Percentiles rank a stretch among this genome's conserved stretches.
These are phyloP conservation scores for Tenthredo amoena DNA, from an alignment of 2,888 invertebrate genomes.

Conservation along the genomic window DNA sequence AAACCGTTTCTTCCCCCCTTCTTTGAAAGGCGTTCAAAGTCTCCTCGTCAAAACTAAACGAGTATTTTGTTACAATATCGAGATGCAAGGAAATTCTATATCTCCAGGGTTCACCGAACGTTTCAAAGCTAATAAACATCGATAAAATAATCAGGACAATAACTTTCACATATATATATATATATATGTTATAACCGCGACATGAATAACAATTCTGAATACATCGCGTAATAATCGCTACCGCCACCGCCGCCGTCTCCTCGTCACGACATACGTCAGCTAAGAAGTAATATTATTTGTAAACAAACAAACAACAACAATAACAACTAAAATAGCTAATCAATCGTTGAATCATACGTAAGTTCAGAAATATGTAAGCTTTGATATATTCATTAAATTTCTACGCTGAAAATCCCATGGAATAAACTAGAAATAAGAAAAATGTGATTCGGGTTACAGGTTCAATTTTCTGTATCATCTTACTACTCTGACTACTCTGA, in stretches of 20 bases:
- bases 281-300: not conserved
- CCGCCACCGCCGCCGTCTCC: not conserved
- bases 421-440: too few relatives aligned
- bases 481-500: not conserved
- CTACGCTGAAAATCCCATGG: not conserved
- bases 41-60: conserved; percentile 25
- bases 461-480: not conserved
- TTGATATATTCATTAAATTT: not conserved
- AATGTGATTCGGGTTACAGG: not conserved
- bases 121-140: conserved; percentile 8
- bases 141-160: conserved; percentile 24
- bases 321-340: not conserved
- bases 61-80: conserved; percentile 27
- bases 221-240: not conserved
- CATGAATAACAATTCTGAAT: not conserved
- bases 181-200: not conserved
- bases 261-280: not conserved
- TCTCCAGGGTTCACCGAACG: conserved; percentile 21
- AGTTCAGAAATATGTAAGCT: not conserved
- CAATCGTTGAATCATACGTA: not conserved
- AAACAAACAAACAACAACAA: not conserved
- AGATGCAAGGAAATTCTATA: conserved; percentile 23
- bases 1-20: not conserved
- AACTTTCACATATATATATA: conserved; percentile 13
- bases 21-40: conserved; percentile 1